Percentiles rank a stretch among this genome's conserved stretches.
These are phyloP conservation scores for Dicranocentrus wangi DNA, from an alignment of 2,888 invertebrate species.

Conservation along the genomic window DNA sequence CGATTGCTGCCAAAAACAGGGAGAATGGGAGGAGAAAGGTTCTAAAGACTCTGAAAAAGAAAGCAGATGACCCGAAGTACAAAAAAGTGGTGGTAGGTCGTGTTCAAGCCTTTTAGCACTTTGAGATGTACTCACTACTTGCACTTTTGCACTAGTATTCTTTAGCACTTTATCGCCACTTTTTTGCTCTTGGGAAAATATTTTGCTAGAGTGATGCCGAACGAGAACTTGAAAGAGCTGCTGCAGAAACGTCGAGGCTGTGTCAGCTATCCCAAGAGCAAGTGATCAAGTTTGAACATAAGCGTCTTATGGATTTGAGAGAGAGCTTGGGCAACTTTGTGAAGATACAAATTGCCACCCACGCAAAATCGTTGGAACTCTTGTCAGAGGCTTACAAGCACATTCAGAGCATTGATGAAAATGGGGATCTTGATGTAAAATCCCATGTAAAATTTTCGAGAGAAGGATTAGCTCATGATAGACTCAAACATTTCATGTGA, in stretches of 20 bases:
- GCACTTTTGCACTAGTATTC: too few species aligned
- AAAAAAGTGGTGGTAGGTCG: constrained; percentile 37
- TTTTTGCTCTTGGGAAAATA: too few species aligned
- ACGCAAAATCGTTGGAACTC: constrained; percentile 62
- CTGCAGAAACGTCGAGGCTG: constrained; percentile 48
- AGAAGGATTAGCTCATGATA: background rate
- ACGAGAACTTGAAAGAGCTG: constrained; percentile 52
- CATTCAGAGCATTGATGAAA: constrained; percentile 62
- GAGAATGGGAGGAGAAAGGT: constrained; percentile 35
- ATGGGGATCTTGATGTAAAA: constrained; percentile 61
- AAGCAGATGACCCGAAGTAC: constrained; percentile 30
- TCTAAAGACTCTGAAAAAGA: constrained; percentile 14
- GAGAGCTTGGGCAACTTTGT: constrained; percentile 60
- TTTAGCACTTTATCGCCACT: too few species aligned
- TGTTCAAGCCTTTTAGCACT: background rate
- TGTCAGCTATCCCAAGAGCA: constrained; percentile 51
- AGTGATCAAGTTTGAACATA: constrained; percentile 64
- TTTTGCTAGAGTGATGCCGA: constrained; percentile 48
- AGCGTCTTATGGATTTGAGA: constrained; percentile 61
- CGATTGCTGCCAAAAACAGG: constrained; percentile 33
- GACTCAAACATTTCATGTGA: background rate
- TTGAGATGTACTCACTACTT: too few species aligned
- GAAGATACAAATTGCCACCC: constrained; percentile 58
- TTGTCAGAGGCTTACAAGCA: constrained; percentile 59
- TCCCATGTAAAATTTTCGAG: background rate